Conservation (phyloP, 1,140 invertebrate genomes). For the Lordiphosa collinella region DNA sequence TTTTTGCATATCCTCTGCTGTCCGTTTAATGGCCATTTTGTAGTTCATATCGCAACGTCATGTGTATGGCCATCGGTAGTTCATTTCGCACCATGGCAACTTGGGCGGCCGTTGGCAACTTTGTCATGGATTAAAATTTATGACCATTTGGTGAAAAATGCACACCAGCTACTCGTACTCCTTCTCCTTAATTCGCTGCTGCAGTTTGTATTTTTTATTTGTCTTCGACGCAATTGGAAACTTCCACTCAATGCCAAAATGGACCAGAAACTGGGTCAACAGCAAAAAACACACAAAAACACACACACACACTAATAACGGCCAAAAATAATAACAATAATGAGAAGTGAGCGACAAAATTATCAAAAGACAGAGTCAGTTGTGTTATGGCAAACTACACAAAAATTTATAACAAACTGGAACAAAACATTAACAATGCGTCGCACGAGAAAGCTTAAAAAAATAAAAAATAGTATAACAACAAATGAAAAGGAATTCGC, state of each 20-base stretch:
- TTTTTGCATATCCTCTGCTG: constrained; percentile 1
- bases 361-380: constrained; percentile 34
- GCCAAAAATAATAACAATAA: constrained; percentile 72
- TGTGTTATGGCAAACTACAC: constrained; percentile 19
- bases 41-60: constrained; percentile 36
- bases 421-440: constrained; percentile 36
- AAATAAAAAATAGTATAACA: constrained; percentile 60
- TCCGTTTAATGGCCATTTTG: constrained; percentile 52
- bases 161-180: neutral
- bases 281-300: constrained; percentile 24
- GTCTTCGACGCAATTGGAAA: constrained; percentile 23
- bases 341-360: constrained; percentile 66
- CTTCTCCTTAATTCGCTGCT: neutral
- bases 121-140: constrained; percentile 64
- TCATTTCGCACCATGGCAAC: constrained; percentile 45
- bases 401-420: constrained; percentile 44
- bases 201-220: constrained; percentile 9
- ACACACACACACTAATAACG: constrained; percentile 47
- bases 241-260: constrained; percentile 40
- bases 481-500: constrained; percentile 71
- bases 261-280: constrained; percentile 60
- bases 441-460: constrained; percentile 17
- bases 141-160: constrained; percentile 38
- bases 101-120: constrained; percentile 63
- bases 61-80: constrained; percentile 27